A percentile compares a stretch with the other conserved stretches of the same genome.
These are phyloP conservation scores for Dendropsophus ebraccatus DNA, from an alignment of 2,113 vertebrate species.

Conservation along the genomic window DNA sequence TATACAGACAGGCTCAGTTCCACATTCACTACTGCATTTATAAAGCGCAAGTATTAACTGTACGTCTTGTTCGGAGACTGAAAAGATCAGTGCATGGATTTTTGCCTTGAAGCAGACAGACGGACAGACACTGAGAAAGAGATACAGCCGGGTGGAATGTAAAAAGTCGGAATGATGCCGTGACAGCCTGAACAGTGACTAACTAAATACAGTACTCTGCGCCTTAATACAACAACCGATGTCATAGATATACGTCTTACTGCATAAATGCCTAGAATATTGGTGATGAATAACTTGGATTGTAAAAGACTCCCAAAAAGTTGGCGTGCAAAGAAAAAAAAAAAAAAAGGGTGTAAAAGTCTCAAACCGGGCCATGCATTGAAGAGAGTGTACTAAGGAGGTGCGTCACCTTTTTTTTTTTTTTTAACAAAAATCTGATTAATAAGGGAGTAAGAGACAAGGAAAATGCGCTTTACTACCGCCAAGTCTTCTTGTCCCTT, in stretches of 20 bases:
- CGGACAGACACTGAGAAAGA: slow-evolving; percentile 80
- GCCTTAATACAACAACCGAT: slow-evolving; percentile 33
- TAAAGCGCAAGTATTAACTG: slow-evolving; percentile 92
- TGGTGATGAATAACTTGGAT: slow-evolving; percentile 21
- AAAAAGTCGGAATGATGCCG: slow-evolving; percentile 76
- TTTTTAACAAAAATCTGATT: neutral
- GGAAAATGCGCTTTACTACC: neutral
- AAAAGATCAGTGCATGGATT: slow-evolving; percentile 91
- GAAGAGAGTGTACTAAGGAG: neutral
- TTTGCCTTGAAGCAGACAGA: slow-evolving; percentile 81
- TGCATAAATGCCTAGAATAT: slow-evolving; percentile 26
- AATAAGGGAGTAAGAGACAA: neutral
- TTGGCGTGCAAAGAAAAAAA: neutral
- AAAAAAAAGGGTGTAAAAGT: neutral
- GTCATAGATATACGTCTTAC: slow-evolving; percentile 31
- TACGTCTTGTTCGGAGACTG: slow-evolving; percentile 88
- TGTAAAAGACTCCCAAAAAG: slow-evolving; percentile 13
- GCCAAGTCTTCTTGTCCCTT: neutral
- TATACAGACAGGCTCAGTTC: slow-evolving; percentile 98
- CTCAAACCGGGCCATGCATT: slow-evolving; percentile 12
- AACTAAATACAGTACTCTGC: slow-evolving; percentile 61
- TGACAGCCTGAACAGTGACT: slow-evolving; percentile 76
- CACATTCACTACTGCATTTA: slow-evolving; percentile 97
- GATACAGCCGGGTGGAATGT: slow-evolving; percentile 89
- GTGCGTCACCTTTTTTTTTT: neutral